Evolutionary conservation across 2,888 invertebrate genomes (phyloP).

Genomic region (Trypoxylon attenuatum): DNA sequence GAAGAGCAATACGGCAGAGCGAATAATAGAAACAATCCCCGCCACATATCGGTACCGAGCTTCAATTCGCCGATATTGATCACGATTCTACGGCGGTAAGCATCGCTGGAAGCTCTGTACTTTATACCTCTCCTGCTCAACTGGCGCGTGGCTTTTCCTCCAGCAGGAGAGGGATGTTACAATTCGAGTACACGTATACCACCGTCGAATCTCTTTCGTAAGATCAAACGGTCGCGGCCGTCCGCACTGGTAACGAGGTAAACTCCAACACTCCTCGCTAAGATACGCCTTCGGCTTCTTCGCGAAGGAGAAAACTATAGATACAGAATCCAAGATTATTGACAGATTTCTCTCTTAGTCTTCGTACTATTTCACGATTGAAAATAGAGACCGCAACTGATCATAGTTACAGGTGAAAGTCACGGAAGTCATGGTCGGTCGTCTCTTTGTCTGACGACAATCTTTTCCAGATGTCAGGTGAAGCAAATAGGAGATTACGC

Average conservation of each 20-base stretch:
- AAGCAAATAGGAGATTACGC: too few relatives aligned
- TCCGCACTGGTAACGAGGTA: not conserved
- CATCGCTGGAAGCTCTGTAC: slow-evolving; percentile 35
- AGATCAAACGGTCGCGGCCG: slow-evolving; percentile 5
- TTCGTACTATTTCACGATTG: not conserved
- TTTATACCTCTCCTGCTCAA: slow-evolving; percentile 46
- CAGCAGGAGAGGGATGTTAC: slow-evolving; percentile 31
- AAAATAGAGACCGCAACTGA: not conserved
- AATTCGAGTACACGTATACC: slow-evolving; percentile 4
- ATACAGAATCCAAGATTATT: not conserved
- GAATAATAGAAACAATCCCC: slow-evolving; percentile 30
- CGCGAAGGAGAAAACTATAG: not conserved
- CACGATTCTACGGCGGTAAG: slow-evolving; percentile 33
- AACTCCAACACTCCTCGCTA: not conserved
- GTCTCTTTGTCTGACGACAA: not conserved
- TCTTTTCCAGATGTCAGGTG: too few relatives aligned
- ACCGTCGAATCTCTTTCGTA: slow-evolving; percentile 30
- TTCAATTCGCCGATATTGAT: slow-evolving; percentile 35
- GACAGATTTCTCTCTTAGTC: not conserved
- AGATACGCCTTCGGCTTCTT: not conserved
- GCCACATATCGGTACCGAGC: slow-evolving; percentile 33
- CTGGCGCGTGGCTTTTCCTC: slow-evolving; percentile 28
- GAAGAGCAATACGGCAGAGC: slow-evolving; percentile 27
- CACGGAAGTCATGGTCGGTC: slow-evolving; percentile 9
- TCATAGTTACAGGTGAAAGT: not conserved